phyloP scores from a whole-genome alignment of 2,888 invertebrate genomes.

The Hymenopus coronatus region DNA sequence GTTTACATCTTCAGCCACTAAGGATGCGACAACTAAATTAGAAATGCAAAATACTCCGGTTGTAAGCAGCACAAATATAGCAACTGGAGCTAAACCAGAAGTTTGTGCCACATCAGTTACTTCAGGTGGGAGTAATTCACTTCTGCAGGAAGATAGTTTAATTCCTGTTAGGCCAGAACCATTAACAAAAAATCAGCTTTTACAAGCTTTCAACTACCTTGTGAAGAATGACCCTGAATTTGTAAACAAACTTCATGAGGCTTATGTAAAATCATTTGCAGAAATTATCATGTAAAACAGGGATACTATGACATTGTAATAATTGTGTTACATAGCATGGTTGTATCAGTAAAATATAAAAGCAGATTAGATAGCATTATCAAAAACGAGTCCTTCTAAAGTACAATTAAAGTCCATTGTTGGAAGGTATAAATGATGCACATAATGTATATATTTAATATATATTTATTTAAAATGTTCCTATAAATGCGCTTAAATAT shows the following conservation, averaged over 20 bases:
- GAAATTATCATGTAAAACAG: slow-evolving; percentile 54
- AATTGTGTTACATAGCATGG: not conserved
- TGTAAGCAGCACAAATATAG: not conserved
- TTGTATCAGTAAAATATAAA: not conserved
- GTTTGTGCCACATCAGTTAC: slow-evolving; percentile 1
- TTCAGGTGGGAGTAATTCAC: not conserved
- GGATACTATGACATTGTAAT: not conserved
- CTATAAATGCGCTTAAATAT: not conserved
- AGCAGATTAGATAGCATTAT: not conserved
- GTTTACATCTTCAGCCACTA: slow-evolving; percentile 65
- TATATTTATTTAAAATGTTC: not conserved
- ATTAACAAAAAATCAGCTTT: slow-evolving; percentile 81
- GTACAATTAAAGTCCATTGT: not conserved
- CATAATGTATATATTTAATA: not conserved
- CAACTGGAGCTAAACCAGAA: slow-evolving; percentile 9
- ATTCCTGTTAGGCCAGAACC: slow-evolving; percentile 57
- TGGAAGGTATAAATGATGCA: not conserved
- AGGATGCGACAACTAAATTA: slow-evolving; percentile 38
- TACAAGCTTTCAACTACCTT: slow-evolving; percentile 84
- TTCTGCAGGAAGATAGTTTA: not conserved
- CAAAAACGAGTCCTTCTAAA: not conserved
- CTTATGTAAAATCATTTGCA: slow-evolving; percentile 82
- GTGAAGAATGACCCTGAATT: slow-evolving; percentile 85
- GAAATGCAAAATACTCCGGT: not conserved
- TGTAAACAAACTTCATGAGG: slow-evolving; percentile 85